Base-by-base conservation (phyloP, 2,797 vertebrate species). In the Betta splendens region DNA sequence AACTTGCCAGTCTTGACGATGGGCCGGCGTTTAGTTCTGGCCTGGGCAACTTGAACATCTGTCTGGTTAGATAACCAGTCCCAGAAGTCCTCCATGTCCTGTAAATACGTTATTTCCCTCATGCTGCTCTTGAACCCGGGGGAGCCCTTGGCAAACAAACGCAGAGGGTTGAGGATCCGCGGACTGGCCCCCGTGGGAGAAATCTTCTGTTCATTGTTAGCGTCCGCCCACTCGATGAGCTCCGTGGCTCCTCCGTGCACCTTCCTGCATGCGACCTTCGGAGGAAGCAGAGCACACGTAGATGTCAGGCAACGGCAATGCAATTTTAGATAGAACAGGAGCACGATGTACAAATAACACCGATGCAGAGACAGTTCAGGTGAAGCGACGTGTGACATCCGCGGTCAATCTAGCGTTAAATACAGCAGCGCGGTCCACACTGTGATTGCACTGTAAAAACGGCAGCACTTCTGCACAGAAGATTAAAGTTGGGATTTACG, bases 1-100 rank as follows among this genome's bases (percentile, higher is more conserved):
- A 99, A 99, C 87, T 99, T 99, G 62, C 98, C 97, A 6, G 98
- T 99, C 91, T 99, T 99, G 51, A 99, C 97, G 64, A 99, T 99
- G 69, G 98, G 98, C 72, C 97, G 92, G 83, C 98, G 94, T 77
- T 98, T 99, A 94, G 96, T 96, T 94, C 97, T 94, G 91, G 94
- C 88, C 54, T 95, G 90, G 39, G 92, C 91, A 68, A 94, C 94
- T 82, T 94, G 94, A 81, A 88, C 89, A 85, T 98, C 96, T 60
- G 96, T 98, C 87, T 96, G 92, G 87, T 99, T 99, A 90, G 95
- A 93, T 91, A 99, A 91, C 97, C 97, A 99, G 89, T 98, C 95
- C 97, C 97, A 98, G 79, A 98, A 97, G 91, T 94, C 94, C 85
- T 98, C 95, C 76, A 89, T 91, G 87, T 90, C 96, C 89, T 96